phyloP scores from a whole-genome alignment of 1,140 invertebrate genomes.

The Drosophila navojoa region DNA sequence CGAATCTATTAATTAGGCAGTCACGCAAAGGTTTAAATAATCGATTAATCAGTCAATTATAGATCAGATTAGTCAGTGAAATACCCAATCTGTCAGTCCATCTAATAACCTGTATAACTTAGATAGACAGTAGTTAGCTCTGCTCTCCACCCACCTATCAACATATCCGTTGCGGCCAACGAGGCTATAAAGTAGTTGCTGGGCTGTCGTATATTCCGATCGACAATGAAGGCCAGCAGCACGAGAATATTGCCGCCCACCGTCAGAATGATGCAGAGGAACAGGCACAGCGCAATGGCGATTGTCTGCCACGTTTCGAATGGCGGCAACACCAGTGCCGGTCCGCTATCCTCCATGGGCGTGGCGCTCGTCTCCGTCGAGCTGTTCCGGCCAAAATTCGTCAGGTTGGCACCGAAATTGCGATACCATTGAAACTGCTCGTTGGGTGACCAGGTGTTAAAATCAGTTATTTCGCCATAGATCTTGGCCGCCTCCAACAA shows the following conservation, averaged over 20 bases:
- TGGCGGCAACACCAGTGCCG: conserved; percentile 89
- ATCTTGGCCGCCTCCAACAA: conserved; percentile 84
- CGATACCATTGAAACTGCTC: conserved; percentile 69
- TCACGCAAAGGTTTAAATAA: background rate
- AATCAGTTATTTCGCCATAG: conserved; percentile 78
- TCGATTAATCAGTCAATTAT: background rate
- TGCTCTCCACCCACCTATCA: conserved; percentile 91
- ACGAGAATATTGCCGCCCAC: conserved; percentile 98
- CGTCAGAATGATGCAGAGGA: conserved; percentile 95
- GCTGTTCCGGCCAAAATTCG: conserved; percentile 47
- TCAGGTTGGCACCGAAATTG: conserved; percentile 68
- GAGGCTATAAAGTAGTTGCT: conserved; percentile 99
- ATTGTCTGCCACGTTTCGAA: conserved; percentile 96
- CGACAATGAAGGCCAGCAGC: conserved; percentile 97
- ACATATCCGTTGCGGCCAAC: conserved; percentile 97
- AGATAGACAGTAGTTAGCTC: background rate
- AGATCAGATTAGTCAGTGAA: background rate
- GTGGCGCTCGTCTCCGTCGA: conserved; percentile 40
- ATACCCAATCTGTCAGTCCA: too few relatives aligned
- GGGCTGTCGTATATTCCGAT: conserved; percentile 98
- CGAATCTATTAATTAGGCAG: background rate
- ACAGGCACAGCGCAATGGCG: conserved; percentile 94
- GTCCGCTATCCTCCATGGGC: conserved; percentile 59
- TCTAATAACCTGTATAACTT: too few relatives aligned
- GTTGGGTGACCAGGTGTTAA: conserved; percentile 64